These are phyloP conservation scores for Cheilosia impressa DNA, from an alignment of 2,888 invertebrate genomes.

Conservation along the genomic window DNA sequence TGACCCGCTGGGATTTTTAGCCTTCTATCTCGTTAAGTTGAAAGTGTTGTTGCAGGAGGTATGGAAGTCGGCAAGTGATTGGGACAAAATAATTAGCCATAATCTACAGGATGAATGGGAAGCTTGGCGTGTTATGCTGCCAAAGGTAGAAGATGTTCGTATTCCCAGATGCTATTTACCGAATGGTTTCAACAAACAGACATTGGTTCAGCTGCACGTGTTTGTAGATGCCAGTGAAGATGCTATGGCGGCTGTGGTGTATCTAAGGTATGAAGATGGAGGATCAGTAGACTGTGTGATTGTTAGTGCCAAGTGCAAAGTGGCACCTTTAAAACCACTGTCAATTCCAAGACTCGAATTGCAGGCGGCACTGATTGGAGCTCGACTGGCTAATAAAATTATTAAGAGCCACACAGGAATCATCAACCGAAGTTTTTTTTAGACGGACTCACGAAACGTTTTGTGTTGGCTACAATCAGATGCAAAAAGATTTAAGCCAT, in stretches of 20 bases:
- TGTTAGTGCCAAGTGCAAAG: slow-evolving; percentile 71
- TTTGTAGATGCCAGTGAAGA: no score
- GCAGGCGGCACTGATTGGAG: slow-evolving; percentile 75
- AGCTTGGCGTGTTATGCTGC: no score
- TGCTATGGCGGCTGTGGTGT: slow-evolving; percentile 45
- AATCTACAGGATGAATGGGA: no score
- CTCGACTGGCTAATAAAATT: slow-evolving; percentile 29
- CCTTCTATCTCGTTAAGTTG: slow-evolving; percentile 44
- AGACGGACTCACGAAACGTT: not conserved
- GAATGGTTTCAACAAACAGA: no score
- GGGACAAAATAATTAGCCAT: no score
- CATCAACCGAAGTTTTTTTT: not conserved
- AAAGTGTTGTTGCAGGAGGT: slow-evolving; percentile 71
- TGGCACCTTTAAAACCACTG: slow-evolving; percentile 75
- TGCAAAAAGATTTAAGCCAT: slow-evolving; percentile 11
- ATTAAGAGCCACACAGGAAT: not conserved
- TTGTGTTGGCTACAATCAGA: slow-evolving; percentile 20
- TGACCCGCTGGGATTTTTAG: slow-evolving; percentile 35
- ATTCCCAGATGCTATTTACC: no score
- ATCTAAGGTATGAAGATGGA: slow-evolving; percentile 52
- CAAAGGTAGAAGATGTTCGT: no score
- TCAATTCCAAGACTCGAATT: slow-evolving; percentile 76
- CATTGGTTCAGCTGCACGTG: no score
- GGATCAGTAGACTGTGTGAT: slow-evolving; percentile 47
- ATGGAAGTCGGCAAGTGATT: slow-evolving; percentile 65